Conservation (phyloP, 2,888 invertebrate species). For the Chromoteleia sp. region DNA sequence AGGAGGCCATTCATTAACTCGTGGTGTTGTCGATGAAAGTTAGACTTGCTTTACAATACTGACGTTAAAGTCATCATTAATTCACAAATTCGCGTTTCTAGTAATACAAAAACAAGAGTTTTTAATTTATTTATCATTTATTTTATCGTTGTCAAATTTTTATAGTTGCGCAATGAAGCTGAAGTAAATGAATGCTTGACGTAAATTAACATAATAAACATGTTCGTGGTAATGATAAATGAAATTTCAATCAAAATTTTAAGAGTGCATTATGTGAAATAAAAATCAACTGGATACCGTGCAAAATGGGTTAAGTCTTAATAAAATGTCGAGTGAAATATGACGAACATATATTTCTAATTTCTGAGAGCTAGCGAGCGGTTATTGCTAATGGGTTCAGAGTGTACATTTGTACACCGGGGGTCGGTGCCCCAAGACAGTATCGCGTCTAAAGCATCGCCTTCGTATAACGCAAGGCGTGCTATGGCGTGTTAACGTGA, state of each 20-base stretch:
- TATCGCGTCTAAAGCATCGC: slow-evolving; percentile 78
- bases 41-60: slow-evolving; percentile 51
- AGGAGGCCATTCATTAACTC: slow-evolving; percentile 65
- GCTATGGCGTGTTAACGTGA: slow-evolving; percentile 71
- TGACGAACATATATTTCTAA: slow-evolving; percentile 37
- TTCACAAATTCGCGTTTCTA: slow-evolving; percentile 21
- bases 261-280: background rate
- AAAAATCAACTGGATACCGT: background rate
- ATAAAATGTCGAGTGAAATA: slow-evolving; percentile 43
- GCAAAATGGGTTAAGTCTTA: slow-evolving; percentile 12
- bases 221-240: background rate
- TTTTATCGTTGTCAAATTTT: no score
- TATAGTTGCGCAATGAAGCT: no score
- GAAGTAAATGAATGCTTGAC: no score
- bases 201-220: no score
- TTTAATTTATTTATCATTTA: no score
- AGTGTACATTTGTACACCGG: slow-evolving; percentile 70
- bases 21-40: slow-evolving; percentile 60
- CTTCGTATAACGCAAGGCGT: slow-evolving; percentile 74
- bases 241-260: background rate
- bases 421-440: slow-evolving; percentile 78
- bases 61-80: slow-evolving; percentile 49
- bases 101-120: background rate
- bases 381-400: slow-evolving; percentile 46
- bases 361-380: slow-evolving; percentile 15